A percentile compares a stretch with the other conserved stretches of the same genome.
phyloP scores from a whole-genome alignment of 2,113 vertebrate species.

The Pollachius pollachius region DNA sequence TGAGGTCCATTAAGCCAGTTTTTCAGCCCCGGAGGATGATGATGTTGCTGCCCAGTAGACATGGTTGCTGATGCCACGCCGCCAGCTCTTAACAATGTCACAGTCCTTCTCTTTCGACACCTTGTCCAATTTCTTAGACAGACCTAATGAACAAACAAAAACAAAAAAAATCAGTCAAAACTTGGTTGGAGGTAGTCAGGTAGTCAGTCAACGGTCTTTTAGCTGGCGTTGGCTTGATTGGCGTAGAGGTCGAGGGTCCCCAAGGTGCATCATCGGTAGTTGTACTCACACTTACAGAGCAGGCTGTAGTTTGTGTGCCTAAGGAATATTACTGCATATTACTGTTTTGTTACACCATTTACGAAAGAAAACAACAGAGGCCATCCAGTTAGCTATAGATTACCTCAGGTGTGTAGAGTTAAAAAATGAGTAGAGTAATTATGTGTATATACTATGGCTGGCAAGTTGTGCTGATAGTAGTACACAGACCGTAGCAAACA shows the following conservation, averaged over 20 bases:
- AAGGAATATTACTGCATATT: not conserved
- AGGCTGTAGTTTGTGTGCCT: not conserved
- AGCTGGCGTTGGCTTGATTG: not conserved
- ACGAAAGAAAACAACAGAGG: not conserved
- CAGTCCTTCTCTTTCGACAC: too few species aligned
- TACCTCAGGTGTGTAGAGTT: not conserved
- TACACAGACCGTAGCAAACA: too few species aligned
- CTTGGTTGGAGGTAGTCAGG: too few species aligned
- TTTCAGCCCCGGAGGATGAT: not conserved
- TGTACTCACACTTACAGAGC: not conserved
- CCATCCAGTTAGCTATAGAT: not conserved
- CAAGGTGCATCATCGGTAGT: not conserved
- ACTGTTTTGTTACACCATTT: not conserved
- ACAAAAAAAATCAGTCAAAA: too few species aligned
- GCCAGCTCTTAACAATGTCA: too few species aligned
- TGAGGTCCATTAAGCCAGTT: not conserved
- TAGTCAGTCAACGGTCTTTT: too few species aligned
- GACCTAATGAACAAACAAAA: too few species aligned
- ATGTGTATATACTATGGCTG: too few species aligned
- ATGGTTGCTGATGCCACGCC: too few species aligned
- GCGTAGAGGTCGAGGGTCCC: not conserved
- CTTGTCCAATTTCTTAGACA: too few species aligned
- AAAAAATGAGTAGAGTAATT: too few species aligned
- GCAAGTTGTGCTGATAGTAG: too few species aligned
- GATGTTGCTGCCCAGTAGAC: not conserved